phyloP scores from a whole-genome alignment of 2,888 invertebrate genomes.

The Cheilosia variabilis region DNA sequence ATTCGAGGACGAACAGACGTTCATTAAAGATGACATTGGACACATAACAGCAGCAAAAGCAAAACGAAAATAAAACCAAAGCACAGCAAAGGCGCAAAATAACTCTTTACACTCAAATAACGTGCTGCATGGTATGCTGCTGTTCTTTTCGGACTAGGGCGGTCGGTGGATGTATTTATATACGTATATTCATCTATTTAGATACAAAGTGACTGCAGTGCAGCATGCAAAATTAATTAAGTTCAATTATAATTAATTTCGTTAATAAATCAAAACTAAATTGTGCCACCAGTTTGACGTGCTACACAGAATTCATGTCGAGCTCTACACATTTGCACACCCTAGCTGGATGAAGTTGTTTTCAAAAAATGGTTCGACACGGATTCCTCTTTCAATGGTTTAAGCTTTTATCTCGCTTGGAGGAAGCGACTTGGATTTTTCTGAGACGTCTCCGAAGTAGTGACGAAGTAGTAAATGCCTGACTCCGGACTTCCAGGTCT shows the following conservation, averaged over 20 bases:
- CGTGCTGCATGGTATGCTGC: constrained; percentile 18
- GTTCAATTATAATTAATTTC: constrained; percentile 76
- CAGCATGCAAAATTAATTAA: constrained; percentile 76
- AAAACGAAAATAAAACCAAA: neutral
- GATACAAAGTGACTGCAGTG: constrained; percentile 35
- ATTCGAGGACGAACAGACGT: constrained; percentile 72
- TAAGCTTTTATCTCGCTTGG: too few relatives aligned
- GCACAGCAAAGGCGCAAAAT: neutral
- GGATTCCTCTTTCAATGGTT: too few relatives aligned
- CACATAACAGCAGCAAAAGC: constrained; percentile 17
- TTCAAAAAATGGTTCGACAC: neutral
- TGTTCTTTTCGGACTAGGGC: constrained; percentile 16
- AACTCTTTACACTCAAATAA: constrained; percentile 42
- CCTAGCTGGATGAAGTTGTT: neutral
- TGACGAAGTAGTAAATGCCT: too few relatives aligned
- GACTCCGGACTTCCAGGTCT: too few relatives aligned
- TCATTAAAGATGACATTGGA: constrained; percentile 73
- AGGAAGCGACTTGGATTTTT: too few relatives aligned
- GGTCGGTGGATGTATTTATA: neutral
- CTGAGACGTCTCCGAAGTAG: too few relatives aligned
- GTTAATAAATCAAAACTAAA: constrained; percentile 76
- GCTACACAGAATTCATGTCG: constrained; percentile 2
- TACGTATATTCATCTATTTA: constrained; percentile 7
- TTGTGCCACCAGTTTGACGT: constrained; percentile 66
- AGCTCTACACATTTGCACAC: neutral